Evolutionary conservation across 2,888 invertebrate genomes (phyloP).

Genomic region (Plebejus melissa): DNA sequence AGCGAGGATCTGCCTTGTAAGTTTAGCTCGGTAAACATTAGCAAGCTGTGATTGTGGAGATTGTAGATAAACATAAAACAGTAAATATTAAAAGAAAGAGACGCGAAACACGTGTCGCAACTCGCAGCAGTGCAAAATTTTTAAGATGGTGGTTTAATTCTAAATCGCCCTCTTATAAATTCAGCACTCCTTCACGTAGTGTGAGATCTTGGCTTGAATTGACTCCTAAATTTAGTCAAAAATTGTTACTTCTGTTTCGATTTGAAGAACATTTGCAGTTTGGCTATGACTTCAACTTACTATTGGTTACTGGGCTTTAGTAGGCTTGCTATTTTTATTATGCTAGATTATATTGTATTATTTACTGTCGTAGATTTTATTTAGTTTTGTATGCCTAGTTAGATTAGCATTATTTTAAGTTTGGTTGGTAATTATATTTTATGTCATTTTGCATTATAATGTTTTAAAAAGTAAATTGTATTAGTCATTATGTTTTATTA

Average conservation of each 20-base stretch:
- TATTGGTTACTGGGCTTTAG: not conserved
- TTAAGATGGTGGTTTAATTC: too few relatives aligned
- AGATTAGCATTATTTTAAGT: not conserved
- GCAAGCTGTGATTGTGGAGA: not conserved
- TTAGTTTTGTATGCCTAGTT: not conserved
- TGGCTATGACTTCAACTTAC: not conserved
- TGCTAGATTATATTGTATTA: not conserved
- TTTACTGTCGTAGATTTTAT: not conserved
- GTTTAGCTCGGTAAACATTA: slow-evolving; percentile 42
- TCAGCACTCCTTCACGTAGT: too few relatives aligned
- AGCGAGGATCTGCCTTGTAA: slow-evolving; percentile 71
- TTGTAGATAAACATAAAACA: not conserved
- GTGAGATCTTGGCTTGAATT: too few relatives aligned
- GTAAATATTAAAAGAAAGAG: too few relatives aligned
- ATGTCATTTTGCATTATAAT: not conserved
- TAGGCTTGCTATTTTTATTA: not conserved
- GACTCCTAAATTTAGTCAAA: too few relatives aligned
- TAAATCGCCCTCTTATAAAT: too few relatives aligned
- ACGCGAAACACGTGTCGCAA: too few relatives aligned
- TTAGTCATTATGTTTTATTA: not conserved
- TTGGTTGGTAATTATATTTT: not conserved
- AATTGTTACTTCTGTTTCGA: not conserved
- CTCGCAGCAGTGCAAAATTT: too few relatives aligned
- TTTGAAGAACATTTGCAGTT: not conserved
- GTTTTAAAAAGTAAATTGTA: not conserved